Percentiles rank a stretch among this genome's conserved stretches.
Conservation (phyloP, 2,888 invertebrate genomes). For the Crioceris asparagi region DNA sequence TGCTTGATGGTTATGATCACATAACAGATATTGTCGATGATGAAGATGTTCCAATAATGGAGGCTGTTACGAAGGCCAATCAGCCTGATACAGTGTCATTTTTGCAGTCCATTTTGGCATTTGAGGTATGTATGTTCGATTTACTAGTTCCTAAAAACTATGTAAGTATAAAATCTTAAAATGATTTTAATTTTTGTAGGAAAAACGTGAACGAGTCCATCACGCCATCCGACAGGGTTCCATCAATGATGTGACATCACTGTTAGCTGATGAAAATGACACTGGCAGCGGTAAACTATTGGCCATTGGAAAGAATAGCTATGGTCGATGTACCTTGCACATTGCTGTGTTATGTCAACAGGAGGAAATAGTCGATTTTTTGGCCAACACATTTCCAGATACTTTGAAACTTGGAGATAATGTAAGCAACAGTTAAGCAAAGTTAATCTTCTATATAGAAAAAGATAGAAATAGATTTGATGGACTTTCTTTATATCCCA, state of each 20-base stretch:
- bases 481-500: too few species aligned
- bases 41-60: slow-evolving; percentile 54
- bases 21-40: slow-evolving; percentile 70
- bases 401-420: slow-evolving; percentile 72
- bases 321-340: slow-evolving; percentile 71
- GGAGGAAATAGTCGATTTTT: slow-evolving; percentile 66
- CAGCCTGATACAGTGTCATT: slow-evolving; percentile 57
- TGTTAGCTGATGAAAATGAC: slow-evolving; percentile 43
- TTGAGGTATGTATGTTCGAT: slow-evolving; percentile 50
- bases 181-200: slow-evolving; percentile 48
- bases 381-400: slow-evolving; percentile 63
- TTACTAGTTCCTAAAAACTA: not conserved
- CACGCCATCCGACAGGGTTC: slow-evolving; percentile 59
- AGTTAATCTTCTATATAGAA: too few species aligned
- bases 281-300: slow-evolving; percentile 44
- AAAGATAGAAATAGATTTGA: too few species aligned
- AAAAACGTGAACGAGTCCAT: slow-evolving; percentile 67
- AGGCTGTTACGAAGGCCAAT: slow-evolving; percentile 57
- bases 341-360: slow-evolving; percentile 77
- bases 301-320: slow-evolving; percentile 53
- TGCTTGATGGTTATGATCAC: slow-evolving; percentile 80
- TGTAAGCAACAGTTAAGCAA: slow-evolving; percentile 46
- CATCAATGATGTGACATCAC: slow-evolving; percentile 45
- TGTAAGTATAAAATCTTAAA: too few species aligned
- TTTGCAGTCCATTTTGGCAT: slow-evolving; percentile 59